phyloP scores from a whole-genome alignment of 2,113 vertebrate species.

The Felis chaus region DNA sequence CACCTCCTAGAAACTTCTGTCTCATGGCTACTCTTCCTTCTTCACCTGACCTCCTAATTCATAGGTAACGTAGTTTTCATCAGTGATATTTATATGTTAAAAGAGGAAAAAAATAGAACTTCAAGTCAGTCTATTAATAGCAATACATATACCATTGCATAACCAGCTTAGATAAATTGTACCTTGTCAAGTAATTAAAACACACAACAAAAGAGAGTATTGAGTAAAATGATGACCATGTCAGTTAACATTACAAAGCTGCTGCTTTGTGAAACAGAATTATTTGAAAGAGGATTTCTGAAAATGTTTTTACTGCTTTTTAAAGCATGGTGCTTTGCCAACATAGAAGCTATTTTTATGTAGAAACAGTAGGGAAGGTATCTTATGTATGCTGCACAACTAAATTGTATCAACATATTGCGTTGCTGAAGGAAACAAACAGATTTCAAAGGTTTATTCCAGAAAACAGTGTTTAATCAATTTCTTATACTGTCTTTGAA shows the following conservation, averaged over 20 bases:
- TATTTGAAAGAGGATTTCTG: conserved; percentile 9
- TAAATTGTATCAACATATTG: conserved; percentile 11
- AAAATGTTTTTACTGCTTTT: not conserved
- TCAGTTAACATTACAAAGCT: not conserved
- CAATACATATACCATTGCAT: not conserved
- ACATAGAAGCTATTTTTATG: not conserved
- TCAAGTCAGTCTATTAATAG: not conserved
- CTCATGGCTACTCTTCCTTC: not conserved
- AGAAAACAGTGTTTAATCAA: conserved; percentile 73
- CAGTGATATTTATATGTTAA: not conserved
- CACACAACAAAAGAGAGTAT: not conserved
- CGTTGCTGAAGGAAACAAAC: conserved; percentile 9
- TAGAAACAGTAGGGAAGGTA: not conserved
- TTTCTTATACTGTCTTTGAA: conserved; percentile 65
- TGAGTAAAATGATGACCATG: not conserved
- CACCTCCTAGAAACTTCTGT: not conserved
- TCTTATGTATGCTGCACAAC: not conserved
- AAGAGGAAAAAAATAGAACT: not conserved
- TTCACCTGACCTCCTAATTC: not conserved
- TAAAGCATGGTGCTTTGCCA: not conserved
- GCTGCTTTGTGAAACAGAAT: not conserved
- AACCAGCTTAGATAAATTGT: not conserved
- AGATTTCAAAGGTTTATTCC: conserved; percentile 49
- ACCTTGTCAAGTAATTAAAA: not conserved
- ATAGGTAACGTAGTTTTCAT: not conserved